Conservation (phyloP, 2,113 vertebrate genomes). For the Bostrychus sinensis region DNA sequence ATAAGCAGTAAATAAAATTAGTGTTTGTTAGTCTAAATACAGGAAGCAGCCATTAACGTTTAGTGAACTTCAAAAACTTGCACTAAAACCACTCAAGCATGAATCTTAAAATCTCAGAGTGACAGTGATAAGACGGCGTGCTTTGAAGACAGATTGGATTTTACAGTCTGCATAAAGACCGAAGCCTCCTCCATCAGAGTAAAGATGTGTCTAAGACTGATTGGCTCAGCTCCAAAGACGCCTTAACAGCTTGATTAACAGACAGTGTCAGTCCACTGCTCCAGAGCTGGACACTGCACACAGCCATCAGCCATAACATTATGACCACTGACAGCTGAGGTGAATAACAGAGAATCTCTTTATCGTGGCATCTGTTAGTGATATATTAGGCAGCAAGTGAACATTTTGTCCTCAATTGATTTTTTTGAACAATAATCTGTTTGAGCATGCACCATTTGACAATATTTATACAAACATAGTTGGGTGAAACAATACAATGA, state of each 20-base stretch:
- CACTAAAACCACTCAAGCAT: neutral
- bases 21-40: no score
- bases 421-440: no score
- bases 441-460: no score
- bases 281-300: constrained; percentile 45
- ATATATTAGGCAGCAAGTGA: no score
- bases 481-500: no score
- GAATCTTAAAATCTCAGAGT: neutral
- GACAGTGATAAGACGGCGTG: neutral
- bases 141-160: constrained; percentile 14
- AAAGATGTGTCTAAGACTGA: constrained; percentile 5
- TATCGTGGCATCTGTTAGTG: no score
- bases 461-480: no score
- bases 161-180: constrained; percentile 31
- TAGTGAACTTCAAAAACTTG: neutral
- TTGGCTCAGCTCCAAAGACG: constrained; percentile 46
- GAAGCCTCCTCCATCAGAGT: constrained; percentile 37
- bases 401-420: no score
- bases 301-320: neutral
- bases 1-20: no score
- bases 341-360: no score
- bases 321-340: neutral
- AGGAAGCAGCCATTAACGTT: neutral
- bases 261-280: constrained; percentile 40
- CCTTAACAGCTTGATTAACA: constrained; percentile 50